Base-by-base conservation (phyloP, 2,113 vertebrate genomes). In the Xerus inauris region DNA sequence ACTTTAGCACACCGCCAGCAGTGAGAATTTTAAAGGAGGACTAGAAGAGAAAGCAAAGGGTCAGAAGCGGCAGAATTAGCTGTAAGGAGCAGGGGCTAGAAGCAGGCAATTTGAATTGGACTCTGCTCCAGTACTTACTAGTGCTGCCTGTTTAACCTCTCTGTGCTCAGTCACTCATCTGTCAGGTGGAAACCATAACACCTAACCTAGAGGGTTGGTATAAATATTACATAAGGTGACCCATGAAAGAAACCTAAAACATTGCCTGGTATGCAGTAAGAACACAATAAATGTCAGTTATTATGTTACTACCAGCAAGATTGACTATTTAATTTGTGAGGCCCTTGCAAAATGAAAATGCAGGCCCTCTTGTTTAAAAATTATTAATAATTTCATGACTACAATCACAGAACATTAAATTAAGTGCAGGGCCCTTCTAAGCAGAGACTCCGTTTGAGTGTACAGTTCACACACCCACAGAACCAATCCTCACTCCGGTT, bases 361-460 rank as follows among this genome's bases (percentile, higher is more conserved):
- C 59, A 82, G 38, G 17, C 14, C 16, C 54, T 62, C 67, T 89
- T 85, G 26, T 75, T 83, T 51, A 80, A 94, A 97, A 80, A 35
- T 16, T 9, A 42, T 73, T 77, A 94, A 57, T 49, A 79, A 47
- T 91, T 96, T 83, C 59, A 84, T 89, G 32, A 51, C 28, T 35
- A 59, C 0, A 26, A 54, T 79, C 67, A 67, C 40, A 95, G 40
- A 89, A 7, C 10, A 57, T 85, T 69, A 91, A 86, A 28, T 83
- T 69, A 87, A 67, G 22, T 38, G 11, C 30, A 51, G 11, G 38
- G 28, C 28, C 24, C 45, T 95, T 80, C 38, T 45, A 80, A 57
- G 40, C 28, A 75, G 1, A 35, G 40, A 62, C 1, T 11, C 54
- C 87, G 14, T 26, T 51, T 47, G 72, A 65, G 47, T 13, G 4